These are phyloP conservation scores for Myiothlypis coronata DNA, from an alignment of 2,797 vertebrate genomes.

Conservation along the genomic window DNA sequence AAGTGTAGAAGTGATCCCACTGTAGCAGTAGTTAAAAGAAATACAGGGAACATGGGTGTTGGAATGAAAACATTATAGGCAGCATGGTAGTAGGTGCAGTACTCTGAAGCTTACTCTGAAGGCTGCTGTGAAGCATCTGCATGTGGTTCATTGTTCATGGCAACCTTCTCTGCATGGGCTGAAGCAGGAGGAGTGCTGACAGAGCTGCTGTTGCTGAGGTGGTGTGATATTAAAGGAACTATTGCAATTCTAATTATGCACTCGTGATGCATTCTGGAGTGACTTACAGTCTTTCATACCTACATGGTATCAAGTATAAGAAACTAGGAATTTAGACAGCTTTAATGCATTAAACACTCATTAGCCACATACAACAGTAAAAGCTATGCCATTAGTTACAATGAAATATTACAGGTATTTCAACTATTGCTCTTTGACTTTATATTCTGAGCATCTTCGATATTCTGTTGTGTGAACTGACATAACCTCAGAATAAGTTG, in stretches of 20 bases:
- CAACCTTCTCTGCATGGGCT: background rate
- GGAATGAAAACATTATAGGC: background rate
- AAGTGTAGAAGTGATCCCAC: background rate
- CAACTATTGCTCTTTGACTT: background rate
- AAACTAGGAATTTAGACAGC: background rate
- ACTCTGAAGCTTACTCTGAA: background rate
- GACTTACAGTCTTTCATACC: background rate
- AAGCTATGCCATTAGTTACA: background rate
- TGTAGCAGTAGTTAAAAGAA: background rate
- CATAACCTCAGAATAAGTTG: background rate
- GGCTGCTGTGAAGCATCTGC: background rate
- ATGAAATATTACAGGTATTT: background rate
- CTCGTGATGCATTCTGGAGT: background rate
- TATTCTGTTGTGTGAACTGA: background rate
- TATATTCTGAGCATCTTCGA: background rate
- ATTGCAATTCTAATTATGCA: background rate
- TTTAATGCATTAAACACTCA: background rate
- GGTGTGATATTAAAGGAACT: background rate
- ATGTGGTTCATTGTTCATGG: background rate
- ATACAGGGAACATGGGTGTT: background rate
- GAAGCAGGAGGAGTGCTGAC: background rate
- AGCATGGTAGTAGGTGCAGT: background rate
- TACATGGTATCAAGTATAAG: background rate
- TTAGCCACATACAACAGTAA: background rate
- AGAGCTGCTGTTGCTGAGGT: background rate